Conservation (phyloP, 2,888 invertebrate genomes). For the Drosophila niveifrons region DNA sequence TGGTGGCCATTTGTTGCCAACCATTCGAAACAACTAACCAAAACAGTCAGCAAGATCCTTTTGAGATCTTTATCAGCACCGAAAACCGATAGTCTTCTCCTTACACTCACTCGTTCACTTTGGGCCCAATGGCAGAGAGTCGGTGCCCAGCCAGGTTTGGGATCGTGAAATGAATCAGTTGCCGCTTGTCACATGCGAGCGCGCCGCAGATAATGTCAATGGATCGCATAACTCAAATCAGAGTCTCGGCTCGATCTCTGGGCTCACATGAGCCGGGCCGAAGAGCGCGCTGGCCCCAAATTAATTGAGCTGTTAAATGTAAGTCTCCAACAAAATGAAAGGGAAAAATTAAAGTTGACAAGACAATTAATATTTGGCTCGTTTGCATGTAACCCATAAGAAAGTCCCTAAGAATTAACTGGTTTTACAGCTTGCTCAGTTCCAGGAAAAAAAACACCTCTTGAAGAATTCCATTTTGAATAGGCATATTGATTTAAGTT, state of each 20-base stretch:
- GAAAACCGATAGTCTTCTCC: constrained; percentile 68
- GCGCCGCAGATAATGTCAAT: constrained; percentile 76
- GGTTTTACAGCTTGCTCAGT: constrained; percentile 59
- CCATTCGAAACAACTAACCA: constrained; percentile 47
- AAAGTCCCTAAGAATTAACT: constrained; percentile 53
- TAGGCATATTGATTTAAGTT: not conserved
- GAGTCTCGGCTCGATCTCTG: constrained; percentile 42
- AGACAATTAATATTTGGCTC: constrained; percentile 80
- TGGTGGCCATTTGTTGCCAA: constrained; percentile 79
- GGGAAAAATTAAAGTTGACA: constrained; percentile 81
- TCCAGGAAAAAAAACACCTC: constrained; percentile 9
- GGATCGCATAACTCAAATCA: constrained; percentile 76
- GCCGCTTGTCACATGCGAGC: constrained; percentile 73
- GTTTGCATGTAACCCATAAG: constrained; percentile 62
- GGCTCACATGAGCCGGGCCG: constrained; percentile 40
- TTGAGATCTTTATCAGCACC: constrained; percentile 83
- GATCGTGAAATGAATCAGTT: constrained; percentile 72
- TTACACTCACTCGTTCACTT: constrained; percentile 18
- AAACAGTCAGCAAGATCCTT: constrained; percentile 83
- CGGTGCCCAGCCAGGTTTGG: not conserved
- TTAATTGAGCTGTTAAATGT: constrained; percentile 81
- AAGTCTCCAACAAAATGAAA: constrained; percentile 80
- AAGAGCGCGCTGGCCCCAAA: constrained; percentile 52
- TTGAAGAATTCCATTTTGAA: not conserved
- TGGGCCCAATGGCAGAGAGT: constrained; percentile 3